phyloP scores from a whole-genome alignment of 2,797 vertebrate species.

The Myripristis jacobus region DNA sequence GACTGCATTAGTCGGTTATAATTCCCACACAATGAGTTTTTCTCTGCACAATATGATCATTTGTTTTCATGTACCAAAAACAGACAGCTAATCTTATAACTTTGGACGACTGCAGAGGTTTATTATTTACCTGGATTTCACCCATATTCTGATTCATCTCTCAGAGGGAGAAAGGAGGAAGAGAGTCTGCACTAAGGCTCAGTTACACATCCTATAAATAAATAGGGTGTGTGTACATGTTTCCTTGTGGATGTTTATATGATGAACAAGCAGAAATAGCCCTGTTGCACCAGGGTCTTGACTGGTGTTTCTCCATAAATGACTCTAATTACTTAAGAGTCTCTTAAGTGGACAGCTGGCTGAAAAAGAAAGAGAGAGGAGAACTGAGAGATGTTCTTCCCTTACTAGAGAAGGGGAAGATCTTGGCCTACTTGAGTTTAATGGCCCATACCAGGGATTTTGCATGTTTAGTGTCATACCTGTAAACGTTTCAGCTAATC shows the following conservation, averaged over 20 bases:
- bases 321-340: constrained; percentile 17
- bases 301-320: constrained; percentile 22
- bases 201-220: constrained; percentile 33
- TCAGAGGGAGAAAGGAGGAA: constrained; percentile 59
- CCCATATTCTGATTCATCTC: constrained; percentile 64
- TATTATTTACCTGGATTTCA: constrained; percentile 52
- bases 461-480: too few relatives aligned
- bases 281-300: background rate
- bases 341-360: constrained; percentile 18
- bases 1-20: background rate
- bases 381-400: background rate
- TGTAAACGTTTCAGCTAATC: too few relatives aligned
- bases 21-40: background rate
- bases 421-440: too few relatives aligned
- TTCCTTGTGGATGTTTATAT: background rate
- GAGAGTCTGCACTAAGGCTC: constrained; percentile 62
- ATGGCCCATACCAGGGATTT: too few relatives aligned
- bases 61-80: constrained; percentile 9
- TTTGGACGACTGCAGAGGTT: constrained; percentile 12
- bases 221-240: constrained; percentile 26
- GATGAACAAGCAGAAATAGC: constrained; percentile 3
- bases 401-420: too few relatives aligned
- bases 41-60: background rate
- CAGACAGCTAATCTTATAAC: constrained; percentile 4
- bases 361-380: background rate